A percentile compares a stretch with the other conserved stretches of the same genome.
These are phyloP conservation scores for Drosophila subquinaria DNA, from an alignment of 2,888 invertebrate species.

Conservation along the genomic window DNA sequence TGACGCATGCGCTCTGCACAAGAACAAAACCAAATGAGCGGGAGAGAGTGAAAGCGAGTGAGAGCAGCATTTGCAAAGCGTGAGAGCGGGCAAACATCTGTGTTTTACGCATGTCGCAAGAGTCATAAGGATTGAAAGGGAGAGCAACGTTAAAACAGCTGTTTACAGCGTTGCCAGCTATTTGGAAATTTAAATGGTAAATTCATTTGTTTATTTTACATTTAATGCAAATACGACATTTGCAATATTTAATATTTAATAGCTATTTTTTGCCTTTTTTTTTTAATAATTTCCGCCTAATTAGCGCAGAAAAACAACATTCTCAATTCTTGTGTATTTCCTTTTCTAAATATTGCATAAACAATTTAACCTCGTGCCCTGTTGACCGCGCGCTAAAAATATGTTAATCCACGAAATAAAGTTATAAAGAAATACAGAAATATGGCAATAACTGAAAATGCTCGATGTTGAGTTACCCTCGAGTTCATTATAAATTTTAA, in stretches of 20 bases:
- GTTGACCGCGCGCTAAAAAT: slow-evolving; percentile 73
- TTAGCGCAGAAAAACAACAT: slow-evolving; percentile 52
- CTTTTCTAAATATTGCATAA: slow-evolving; percentile 54
- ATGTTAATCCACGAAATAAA: slow-evolving; percentile 55
- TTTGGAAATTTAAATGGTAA: neutral
- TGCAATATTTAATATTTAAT: slow-evolving; percentile 20
- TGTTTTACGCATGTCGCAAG: slow-evolving; percentile 13
- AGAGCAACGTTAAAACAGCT: slow-evolving; percentile 49
- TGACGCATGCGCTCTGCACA: slow-evolving; percentile 41
- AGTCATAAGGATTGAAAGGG: slow-evolving; percentile 4
- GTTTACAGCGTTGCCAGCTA: slow-evolving; percentile 48
- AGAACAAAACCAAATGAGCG: neutral
- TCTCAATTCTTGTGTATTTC: slow-evolving; percentile 61
- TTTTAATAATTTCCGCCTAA: slow-evolving; percentile 55
- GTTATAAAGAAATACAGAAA: neutral
- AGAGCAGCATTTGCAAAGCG: slow-evolving; percentile 2
- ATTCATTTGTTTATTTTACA: neutral
- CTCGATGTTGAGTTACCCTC: neutral
- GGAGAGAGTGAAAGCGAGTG: neutral
- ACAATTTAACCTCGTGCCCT: slow-evolving; percentile 76
- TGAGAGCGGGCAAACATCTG: slow-evolving; percentile 26
- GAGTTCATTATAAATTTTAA: neutral
- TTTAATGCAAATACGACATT: slow-evolving; percentile 7
- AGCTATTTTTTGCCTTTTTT: slow-evolving; percentile 13
- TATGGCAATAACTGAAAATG: neutral